phyloP scores from a whole-genome alignment of 2,797 vertebrate genomes.

The Halcyon badia region DNA sequence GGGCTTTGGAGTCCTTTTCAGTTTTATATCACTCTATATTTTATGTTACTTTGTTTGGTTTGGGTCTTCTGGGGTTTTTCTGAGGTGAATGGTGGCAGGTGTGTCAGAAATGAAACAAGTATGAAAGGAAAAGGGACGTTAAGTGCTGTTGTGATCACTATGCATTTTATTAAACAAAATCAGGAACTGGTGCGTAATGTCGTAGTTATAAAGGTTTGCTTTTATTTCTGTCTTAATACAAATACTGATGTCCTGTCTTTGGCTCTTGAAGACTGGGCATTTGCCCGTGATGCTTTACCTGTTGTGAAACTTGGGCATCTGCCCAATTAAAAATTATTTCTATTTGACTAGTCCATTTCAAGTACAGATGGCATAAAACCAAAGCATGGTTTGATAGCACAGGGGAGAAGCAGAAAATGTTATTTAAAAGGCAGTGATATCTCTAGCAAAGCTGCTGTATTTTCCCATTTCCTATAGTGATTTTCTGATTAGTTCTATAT shows the following conservation, averaged over 20 bases:
- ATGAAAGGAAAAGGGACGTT: background rate
- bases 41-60: background rate
- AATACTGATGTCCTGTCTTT: background rate
- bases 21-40: background rate
- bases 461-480: background rate
- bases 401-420: background rate
- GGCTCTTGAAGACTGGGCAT: background rate
- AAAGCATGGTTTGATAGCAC: background rate
- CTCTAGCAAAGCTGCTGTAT: background rate
- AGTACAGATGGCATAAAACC: background rate
- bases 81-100: background rate
- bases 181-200: rapidly evolving
- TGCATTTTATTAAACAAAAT: background rate
- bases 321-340: background rate
- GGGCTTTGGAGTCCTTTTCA: background rate
- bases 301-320: background rate
- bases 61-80: background rate
- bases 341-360: background rate
- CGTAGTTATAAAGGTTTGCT: background rate
- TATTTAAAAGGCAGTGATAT: background rate
- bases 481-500: conserved; percentile 2
- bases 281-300: background rate
- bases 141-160: background rate
- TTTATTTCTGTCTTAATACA: background rate
- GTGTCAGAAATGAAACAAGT: background rate